A percentile compares a stretch with the other conserved stretches of the same genome.
Conservation (phyloP, 1,140 invertebrate species). For the Sycobia sp. region DNA sequence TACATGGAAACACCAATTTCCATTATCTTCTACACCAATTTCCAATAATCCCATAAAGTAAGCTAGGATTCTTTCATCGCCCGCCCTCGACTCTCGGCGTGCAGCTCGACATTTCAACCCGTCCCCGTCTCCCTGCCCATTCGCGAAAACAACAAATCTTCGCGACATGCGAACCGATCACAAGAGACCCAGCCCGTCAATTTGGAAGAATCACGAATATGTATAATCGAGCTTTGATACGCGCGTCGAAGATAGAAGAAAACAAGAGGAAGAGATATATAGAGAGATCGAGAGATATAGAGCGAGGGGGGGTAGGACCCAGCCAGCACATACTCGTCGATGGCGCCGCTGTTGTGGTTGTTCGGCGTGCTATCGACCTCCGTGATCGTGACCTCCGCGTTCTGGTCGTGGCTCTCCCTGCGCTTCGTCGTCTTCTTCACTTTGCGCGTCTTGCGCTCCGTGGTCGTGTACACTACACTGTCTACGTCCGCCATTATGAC, state of each 20-base stretch:
- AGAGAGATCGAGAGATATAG: conserved; percentile 11
- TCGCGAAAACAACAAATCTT: no score
- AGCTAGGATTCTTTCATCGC: no score
- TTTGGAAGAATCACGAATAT: no score
- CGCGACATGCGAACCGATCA: no score
- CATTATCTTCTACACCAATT: neutral
- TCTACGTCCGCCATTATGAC: conserved; percentile 92
- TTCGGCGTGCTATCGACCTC: conserved; percentile 76
- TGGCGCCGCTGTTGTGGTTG: conserved; percentile 66
- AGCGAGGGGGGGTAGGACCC: conserved; percentile 30
- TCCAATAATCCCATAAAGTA: neutral
- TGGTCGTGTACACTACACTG: conserved; percentile 80
- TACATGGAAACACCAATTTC: no score
- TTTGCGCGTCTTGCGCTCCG: conserved; percentile 85
- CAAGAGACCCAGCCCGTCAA: no score
- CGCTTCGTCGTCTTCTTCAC: conserved; percentile 85
- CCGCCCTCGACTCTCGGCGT: no score
- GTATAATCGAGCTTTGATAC: no score
- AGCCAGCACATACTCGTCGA: conserved; percentile 82
- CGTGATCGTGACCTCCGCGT: conserved; percentile 79
- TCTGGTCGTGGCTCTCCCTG: conserved; percentile 72
- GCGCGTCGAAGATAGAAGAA: no score
- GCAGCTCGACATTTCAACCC: neutral
- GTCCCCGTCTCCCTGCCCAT: neutral
- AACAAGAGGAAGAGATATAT: neutral